Evolutionary conservation across 2,113 vertebrate genomes (phyloP), one percentile per base, ranked within the genome.

Genomic region (Eretmochelys imbricata): DNA sequence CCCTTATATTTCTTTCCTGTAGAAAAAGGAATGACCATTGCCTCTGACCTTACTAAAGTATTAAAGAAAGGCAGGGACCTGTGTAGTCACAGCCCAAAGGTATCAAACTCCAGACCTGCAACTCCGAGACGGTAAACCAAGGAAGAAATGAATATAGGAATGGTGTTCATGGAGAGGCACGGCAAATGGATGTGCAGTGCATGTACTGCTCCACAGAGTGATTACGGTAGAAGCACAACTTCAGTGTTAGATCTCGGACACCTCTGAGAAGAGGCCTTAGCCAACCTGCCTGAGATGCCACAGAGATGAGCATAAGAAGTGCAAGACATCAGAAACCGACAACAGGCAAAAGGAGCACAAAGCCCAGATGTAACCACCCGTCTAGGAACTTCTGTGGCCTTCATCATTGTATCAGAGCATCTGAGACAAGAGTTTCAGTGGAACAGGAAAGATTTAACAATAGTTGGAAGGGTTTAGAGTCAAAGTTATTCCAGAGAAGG

Each of bases 131-230:
- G 31, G 0, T 14, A 51, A 93, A 16, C n/a, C 29, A 25, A 90
- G 78, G 49, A 80, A 48, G 72, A 78, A 48, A 78, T 65, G 24
- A 51, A 25, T 50, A 27, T 51, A 11, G 38, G 65, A n/a, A 49
- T 19, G 27, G 72, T 0, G 0, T 19, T 83, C 1, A 1, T 5
- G 4, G 10, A 35, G 1, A 57, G 42, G 72, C 42, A 80, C 72
- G 75, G 8, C 59, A 69, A 90, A 81, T 7, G 9, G 10, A 25
- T n/a, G 29, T 27, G 69, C 69, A 31, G 53, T 3, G 57, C 54
- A n/a, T 0, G 0, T 81, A 19, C 13, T 75, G 85, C 7, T 51
- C 46, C 42, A 76, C 5, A 5, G 4, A 38, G 59, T 6, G 69
- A 11, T 7, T 90, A 29, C 16, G 35, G 22, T 54, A 25, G 8